Evolutionary conservation across 37 sponge, comb jelly and placozoan species (phyloP).

Genomic region (Tethya wilhelma): DNA sequence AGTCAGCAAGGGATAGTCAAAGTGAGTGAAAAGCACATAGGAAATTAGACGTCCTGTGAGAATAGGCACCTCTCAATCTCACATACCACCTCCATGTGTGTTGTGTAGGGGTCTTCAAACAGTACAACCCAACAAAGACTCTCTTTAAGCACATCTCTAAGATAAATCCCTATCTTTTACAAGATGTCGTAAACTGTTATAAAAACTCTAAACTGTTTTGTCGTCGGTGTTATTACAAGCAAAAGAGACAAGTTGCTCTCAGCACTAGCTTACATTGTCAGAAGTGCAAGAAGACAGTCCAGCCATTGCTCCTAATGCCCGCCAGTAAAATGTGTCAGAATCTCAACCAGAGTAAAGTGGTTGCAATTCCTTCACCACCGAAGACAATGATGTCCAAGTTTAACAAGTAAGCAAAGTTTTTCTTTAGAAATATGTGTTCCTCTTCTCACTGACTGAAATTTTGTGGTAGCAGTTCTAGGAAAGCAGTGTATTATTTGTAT

Average conservation of each 20-base stretch:
- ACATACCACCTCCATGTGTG: not conserved
- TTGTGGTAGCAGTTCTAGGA: conserved; percentile 25
- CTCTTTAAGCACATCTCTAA: conserved; percentile 24
- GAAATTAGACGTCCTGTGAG: not conserved
- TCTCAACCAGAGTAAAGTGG: not conserved
- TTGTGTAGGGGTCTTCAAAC: not conserved
- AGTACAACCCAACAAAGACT: conserved; percentile 18
- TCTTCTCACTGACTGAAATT: too few relatives aligned
- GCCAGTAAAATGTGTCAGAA: conserved; percentile 52
- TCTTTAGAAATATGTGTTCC: conserved; percentile 22
- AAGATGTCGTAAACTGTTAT: conserved; percentile 61
- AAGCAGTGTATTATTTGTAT: not conserved
- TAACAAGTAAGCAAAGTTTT: conserved; percentile 24
- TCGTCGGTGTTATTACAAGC: conserved; percentile 30
- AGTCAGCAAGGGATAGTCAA: not conserved
- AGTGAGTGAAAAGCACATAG: not conserved
- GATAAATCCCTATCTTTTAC: conserved; percentile 40
- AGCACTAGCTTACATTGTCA: not conserved
- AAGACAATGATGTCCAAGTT: conserved; percentile 1
- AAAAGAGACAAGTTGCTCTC: not conserved
- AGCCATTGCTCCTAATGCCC: conserved; percentile 48
- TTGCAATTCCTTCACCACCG: conserved; percentile 43
- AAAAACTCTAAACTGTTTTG: conserved; percentile 21
- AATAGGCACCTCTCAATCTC: not conserved
- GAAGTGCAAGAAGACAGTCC: conserved; percentile 20